Evolutionary conservation across 2,888 invertebrate genomes (phyloP).

Genomic region (Endomychus coccineus): DNA sequence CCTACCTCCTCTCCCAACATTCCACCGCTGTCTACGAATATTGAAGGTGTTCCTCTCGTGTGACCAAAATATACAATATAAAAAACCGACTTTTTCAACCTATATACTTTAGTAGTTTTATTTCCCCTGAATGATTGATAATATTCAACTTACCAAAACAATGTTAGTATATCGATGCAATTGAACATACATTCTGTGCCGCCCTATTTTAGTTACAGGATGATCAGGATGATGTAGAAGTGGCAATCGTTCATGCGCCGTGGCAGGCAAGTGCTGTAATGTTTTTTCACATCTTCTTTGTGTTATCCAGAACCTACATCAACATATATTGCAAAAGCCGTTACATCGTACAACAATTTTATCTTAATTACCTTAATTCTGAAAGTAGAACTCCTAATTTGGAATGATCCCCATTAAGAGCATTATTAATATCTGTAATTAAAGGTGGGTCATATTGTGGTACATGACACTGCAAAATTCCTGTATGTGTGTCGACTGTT

Average conservation of each 20-base stretch:
- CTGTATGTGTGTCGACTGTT: conserved; percentile 91
- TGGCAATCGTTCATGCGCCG: conserved; percentile 77
- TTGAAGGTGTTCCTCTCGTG: no score
- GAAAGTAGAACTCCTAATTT: conserved; percentile 60
- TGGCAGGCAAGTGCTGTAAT: conserved; percentile 85
- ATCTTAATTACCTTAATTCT: conserved; percentile 46
- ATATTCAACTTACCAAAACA: conserved; percentile 68
- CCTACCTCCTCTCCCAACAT: no score
- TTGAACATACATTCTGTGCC: conserved; percentile 75
- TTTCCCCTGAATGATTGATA: no score
- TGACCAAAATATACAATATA: no score
- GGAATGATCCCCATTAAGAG: conserved; percentile 66
- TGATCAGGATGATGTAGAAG: conserved; percentile 74
- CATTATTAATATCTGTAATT: conserved; percentile 72
- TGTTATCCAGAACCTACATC: conserved; percentile 80
- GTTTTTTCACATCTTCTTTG: conserved; percentile 91
- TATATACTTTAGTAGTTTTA: no score
- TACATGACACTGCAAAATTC: conserved; percentile 84
- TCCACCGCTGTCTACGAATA: no score
- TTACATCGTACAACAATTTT: no score
- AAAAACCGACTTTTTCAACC: no score
- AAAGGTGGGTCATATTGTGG: conserved; percentile 82
- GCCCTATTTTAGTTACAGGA: conserved; percentile 65
- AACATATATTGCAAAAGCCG: no score
- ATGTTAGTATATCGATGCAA: conserved; percentile 80